Evolutionary conservation across 2,113 vertebrate species (phyloP).

Genomic region (Muntiacus muntjak): DNA sequence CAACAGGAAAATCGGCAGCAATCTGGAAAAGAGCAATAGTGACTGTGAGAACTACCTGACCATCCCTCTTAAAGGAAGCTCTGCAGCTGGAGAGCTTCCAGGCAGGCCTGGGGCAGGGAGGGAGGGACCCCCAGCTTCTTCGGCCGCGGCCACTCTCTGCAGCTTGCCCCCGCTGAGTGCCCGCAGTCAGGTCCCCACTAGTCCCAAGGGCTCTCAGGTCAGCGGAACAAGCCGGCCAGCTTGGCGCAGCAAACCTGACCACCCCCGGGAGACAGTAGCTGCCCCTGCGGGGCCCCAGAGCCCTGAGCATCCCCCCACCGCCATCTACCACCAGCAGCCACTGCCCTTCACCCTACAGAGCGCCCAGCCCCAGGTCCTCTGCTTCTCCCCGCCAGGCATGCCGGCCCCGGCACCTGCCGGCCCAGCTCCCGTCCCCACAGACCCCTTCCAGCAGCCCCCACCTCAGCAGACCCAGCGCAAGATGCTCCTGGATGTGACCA

Average conservation of each 20-base stretch:
- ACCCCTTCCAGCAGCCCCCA: slow-evolving; percentile 76
- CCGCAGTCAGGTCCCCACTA: slow-evolving; percentile 63
- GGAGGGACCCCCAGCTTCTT: slow-evolving; percentile 9
- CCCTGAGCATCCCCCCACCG: slow-evolving; percentile 34
- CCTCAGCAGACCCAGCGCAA: slow-evolving; percentile 90
- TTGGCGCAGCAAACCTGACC: slow-evolving; percentile 69
- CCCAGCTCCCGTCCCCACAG: slow-evolving; percentile 65
- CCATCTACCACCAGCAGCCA: slow-evolving; percentile 82
- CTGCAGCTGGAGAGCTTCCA: not conserved
- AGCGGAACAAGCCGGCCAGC: slow-evolving; percentile 52
- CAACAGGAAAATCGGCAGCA: slow-evolving; percentile 7
- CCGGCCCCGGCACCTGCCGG: slow-evolving; percentile 42
- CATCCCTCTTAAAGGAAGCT: slow-evolving; percentile 82
- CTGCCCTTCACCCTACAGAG: slow-evolving; percentile 77
- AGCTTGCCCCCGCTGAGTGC: slow-evolving; percentile 71
- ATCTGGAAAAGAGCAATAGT: slow-evolving; percentile 51
- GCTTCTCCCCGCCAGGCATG: slow-evolving; percentile 85
- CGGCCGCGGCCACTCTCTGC: slow-evolving; percentile 62
- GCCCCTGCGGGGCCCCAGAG: slow-evolving; percentile 26
- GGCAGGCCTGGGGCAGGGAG: slow-evolving; percentile 25
- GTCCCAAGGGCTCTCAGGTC: slow-evolving; percentile 57
- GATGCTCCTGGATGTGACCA: slow-evolving; percentile 94
- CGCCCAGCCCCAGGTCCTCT: slow-evolving; percentile 84
- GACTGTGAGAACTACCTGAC: slow-evolving; percentile 88
- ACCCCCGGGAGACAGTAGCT: slow-evolving; percentile 47